Evolutionary conservation across 2,113 vertebrate species (phyloP), one percentile per base, ranked within the genome.

Genomic region (Ardeotis arabs): DNA sequence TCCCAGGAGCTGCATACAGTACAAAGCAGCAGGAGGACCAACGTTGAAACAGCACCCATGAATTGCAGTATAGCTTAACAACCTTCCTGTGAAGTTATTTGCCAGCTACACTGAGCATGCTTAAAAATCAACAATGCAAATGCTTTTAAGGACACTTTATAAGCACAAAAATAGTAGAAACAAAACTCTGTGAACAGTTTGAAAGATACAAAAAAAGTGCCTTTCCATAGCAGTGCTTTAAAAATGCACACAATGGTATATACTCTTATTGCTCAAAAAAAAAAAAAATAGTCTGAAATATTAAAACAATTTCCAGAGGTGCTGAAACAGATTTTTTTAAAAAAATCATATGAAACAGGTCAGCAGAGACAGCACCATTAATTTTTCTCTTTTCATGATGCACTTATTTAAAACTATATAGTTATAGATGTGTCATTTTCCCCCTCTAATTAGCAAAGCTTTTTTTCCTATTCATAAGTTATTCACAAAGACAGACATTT

Each of bases 81-180:
- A 27, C 55, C 41, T 70, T 58, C 53, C 60, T 63, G 28, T 3
- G 35, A 73, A 78, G 89, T 78, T 27, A 24, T 10, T 49, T 12
- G 5, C 59, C 77, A 75, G 79, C 83, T 50, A 92, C 66, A 92
- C 93, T n/a, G 90, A 88, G 70, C 83, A 13, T 67, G 84, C 87
- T 80, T 77, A 73, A 96, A 93, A 93, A 86, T 84, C n/a, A 92
- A 95, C 62, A 95, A 82, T 91, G 93, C 94, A 96, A 93, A 92
- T 77, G 92, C 91, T 93, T 88, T 94, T 95, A 97, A 97, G 96
- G 97, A 96, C 97, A 97, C 97, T 98, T 98, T 63, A 82, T 93
- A 97, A 97, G 94, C 96, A 89, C 91, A 90, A 96, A 94, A 96
- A 91, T 91, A 92, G 78, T 91, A 94, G 84, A 94, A 97, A 97